Percentiles rank a stretch among this genome's conserved stretches.
phyloP scores from a whole-genome alignment of 2,888 invertebrate species.

The Melangyna quadrimaculata region DNA sequence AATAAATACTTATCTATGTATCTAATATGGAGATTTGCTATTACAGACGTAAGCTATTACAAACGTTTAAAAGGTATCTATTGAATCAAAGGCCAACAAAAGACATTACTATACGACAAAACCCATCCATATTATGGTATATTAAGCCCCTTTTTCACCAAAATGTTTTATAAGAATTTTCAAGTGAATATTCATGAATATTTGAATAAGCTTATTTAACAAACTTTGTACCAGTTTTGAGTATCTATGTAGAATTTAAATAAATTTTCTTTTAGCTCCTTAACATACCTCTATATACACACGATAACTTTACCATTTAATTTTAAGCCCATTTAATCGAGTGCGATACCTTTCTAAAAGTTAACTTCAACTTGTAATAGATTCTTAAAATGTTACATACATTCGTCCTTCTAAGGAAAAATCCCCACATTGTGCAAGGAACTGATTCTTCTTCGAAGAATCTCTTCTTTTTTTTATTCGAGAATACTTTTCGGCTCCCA shows the following conservation, averaged over 20 bases:
- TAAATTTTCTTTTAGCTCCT: constrained; percentile 21
- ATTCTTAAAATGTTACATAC: constrained; percentile 24
- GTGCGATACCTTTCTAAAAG: constrained; percentile 47
- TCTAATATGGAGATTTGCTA: too few species aligned
- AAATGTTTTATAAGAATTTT: neutral
- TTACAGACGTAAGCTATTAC: too few species aligned
- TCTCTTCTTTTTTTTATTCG: constrained; percentile 37
- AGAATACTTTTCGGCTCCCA: neutral
- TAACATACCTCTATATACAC: constrained; percentile 2
- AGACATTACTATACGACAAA: neutral
- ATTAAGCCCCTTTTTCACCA: neutral
- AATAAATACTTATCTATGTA: too few species aligned
- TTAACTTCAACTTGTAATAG: constrained; percentile 54
- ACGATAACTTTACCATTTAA: constrained; percentile 54
- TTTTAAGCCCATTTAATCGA: constrained; percentile 61
- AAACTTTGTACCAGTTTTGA: neutral
- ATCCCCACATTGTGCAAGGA: neutral
- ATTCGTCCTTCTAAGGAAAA: neutral
- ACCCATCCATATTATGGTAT: neutral
- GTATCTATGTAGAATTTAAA: constrained; percentile 53
- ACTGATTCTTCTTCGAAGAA: constrained; percentile 36
- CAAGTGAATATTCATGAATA: constrained; percentile 3
- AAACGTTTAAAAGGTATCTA: too few species aligned
- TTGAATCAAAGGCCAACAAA: neutral
- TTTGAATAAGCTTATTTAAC: neutral